Conservation (phyloP, 2,797 vertebrate genomes). For the Falco peregrinus region DNA sequence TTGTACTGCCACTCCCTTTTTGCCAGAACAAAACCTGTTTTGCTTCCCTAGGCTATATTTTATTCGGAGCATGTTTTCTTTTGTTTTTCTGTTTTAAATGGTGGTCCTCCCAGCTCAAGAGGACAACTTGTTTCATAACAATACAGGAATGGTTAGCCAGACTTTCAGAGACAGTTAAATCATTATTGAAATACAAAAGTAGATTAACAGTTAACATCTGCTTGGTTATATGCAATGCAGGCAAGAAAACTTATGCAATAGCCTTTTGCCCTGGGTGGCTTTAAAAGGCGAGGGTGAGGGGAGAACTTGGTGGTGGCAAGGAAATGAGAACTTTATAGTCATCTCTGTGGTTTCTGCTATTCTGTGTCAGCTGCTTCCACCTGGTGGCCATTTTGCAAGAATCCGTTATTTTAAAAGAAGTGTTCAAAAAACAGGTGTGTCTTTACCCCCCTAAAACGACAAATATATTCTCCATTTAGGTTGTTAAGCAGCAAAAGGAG, state of each 20-base stretch:
- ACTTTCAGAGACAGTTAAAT: not conserved
- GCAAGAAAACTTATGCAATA: not conserved
- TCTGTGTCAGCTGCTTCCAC: constrained; percentile 48
- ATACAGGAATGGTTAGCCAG: not conserved
- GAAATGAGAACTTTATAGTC: not conserved
- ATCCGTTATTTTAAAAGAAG: not conserved
- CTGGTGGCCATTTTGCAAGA: constrained; percentile 37
- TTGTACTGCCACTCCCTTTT: constrained; percentile 37
- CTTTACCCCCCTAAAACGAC: not conserved
- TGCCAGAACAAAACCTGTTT: constrained; percentile 25
- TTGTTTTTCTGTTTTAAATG: not conserved
- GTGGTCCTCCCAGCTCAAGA: not conserved
- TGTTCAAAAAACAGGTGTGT: rapidly evolving
- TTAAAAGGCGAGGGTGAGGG: not conserved
- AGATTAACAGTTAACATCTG: not conserved
- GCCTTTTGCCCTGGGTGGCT: not conserved
- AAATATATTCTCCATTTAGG: not conserved
- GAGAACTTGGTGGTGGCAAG: not conserved
- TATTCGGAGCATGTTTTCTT: not conserved
- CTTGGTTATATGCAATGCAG: not conserved
- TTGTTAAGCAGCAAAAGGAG: not conserved
- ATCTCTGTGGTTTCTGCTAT: not conserved
- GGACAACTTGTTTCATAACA: not conserved
- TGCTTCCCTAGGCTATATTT: constrained; percentile 11
- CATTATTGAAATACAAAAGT: not conserved